Conservation (phyloP, 2,888 invertebrate species). For the Apomyelois bistriatella region DNA sequence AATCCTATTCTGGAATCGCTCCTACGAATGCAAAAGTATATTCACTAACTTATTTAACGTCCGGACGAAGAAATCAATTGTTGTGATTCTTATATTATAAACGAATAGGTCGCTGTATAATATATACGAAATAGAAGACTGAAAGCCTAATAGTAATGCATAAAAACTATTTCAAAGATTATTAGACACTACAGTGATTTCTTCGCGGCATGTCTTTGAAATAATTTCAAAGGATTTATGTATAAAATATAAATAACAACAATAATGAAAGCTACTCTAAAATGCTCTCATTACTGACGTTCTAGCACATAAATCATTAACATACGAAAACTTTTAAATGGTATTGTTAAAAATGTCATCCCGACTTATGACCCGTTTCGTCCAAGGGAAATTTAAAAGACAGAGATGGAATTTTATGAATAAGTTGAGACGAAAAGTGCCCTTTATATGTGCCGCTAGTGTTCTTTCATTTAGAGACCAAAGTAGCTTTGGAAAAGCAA, state of each 20-base stretch:
- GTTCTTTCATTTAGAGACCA: too few relatives aligned
- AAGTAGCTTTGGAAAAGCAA: too few relatives aligned
- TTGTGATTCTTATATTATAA: too few relatives aligned
- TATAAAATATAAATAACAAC: slow-evolving; percentile 48
- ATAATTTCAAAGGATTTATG: slow-evolving; percentile 51
- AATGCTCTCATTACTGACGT: slow-evolving; percentile 54
- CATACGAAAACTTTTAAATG: slow-evolving; percentile 77
- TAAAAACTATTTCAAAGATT: too few relatives aligned
- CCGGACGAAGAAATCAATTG: too few relatives aligned
- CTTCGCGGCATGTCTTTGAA: slow-evolving; percentile 39
- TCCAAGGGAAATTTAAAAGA: slow-evolving; percentile 70
- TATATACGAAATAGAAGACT: too few relatives aligned
- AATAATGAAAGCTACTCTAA: slow-evolving; percentile 46
- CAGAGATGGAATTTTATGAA: slow-evolving; percentile 44
- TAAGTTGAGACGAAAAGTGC: slow-evolving; percentile 46
- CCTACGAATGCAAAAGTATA: too few relatives aligned
- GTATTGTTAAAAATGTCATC: slow-evolving; percentile 78
- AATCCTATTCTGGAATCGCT: too few relatives aligned
- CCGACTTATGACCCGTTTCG: slow-evolving; percentile 76
- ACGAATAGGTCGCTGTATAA: too few relatives aligned
- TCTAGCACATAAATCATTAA: slow-evolving; percentile 77
- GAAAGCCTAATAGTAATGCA: too few relatives aligned
- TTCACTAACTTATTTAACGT: too few relatives aligned
- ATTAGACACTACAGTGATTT: too few relatives aligned
- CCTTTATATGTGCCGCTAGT: slow-evolving; percentile 61